Conservation (phyloP, 2,888 invertebrate species). For the Dione juno region DNA sequence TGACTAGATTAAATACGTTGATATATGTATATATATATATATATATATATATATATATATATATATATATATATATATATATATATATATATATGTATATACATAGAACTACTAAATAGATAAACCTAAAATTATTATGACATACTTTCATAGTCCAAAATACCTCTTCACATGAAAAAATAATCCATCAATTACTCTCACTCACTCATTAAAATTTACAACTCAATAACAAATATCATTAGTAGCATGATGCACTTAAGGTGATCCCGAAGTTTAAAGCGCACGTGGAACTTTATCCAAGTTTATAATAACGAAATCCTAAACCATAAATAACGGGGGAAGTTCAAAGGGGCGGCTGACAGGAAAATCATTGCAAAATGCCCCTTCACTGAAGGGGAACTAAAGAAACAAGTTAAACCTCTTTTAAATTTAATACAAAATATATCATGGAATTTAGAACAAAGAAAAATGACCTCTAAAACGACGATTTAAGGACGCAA, state of each 20-base stretch:
- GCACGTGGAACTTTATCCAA: slow-evolving; percentile 43
- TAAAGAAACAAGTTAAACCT: slow-evolving; percentile 26
- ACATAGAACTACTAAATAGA: too few species aligned
- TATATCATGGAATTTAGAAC: neutral
- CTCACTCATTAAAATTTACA: slow-evolving; percentile 14
- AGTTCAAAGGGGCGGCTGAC: slow-evolving; percentile 49
- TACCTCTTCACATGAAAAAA: neutral
- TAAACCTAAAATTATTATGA: too few species aligned
- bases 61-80: too few species aligned
- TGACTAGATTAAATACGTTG: too few species aligned
- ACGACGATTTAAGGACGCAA: neutral
- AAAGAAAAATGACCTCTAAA: neutral
- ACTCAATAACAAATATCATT: slow-evolving; percentile 40
- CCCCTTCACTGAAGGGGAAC: slow-evolving; percentile 39
- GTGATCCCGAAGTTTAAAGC: slow-evolving; percentile 35
- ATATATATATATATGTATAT: too few species aligned
- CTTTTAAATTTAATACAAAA: slow-evolving; percentile 41
- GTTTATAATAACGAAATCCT: slow-evolving; percentile 54
- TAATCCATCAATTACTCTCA: neutral
- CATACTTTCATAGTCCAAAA: too few species aligned
- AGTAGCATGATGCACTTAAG: slow-evolving; percentile 40
- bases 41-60: too few species aligned
- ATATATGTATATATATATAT: too few species aligned
- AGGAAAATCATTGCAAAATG: slow-evolving; percentile 46
- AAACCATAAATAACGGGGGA: slow-evolving; percentile 55